Evolutionary conservation across 2,888 invertebrate species (phyloP), one percentile per base, ranked within the genome.

Genomic region (Drosophila mimica): DNA sequence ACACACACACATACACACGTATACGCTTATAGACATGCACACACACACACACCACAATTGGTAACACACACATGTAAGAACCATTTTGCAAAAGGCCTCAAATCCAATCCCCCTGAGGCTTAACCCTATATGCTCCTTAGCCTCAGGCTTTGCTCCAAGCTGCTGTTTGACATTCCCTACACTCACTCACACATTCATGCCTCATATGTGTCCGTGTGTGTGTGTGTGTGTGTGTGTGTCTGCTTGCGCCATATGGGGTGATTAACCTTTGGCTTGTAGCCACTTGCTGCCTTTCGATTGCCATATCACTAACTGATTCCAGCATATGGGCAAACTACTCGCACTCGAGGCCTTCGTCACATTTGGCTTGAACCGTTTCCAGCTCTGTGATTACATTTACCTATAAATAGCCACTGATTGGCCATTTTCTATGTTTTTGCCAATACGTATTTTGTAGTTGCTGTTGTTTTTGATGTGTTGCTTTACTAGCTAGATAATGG

Each of bases 1-100:
- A 71, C 58, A 52, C 43, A 54, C 57, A 17, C 62, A 68, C 48
- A 59, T 51, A 57, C 25, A 34, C 30, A 59, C 20, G 31, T 63
- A 34, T 66, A 11, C 17, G 17, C 30, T 11, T 20, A 52, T 33
- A 20, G 8, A 53, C 33, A 4, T 15, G 20, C 33, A 58, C 59
- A 36, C 25, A n/a, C 9, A 38, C 38, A 17, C 17, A 51, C 48
- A 62, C 34, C 25, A 25, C 25, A 25, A 25, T 25, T 25, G 25
- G 25, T 25, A 25, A 25, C 25, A 25, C 25, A 51, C 48, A 62
- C 34, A 46, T 63, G 49, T 65, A 30, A 6, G n/a, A 88, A 89
- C 85, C 89, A 85, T 89, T 85, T 86, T 82, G 89, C 71, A 80
- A 84, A 85, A 88, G 74, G 85, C 85, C 78, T 73, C 36, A 38